phyloP scores from a whole-genome alignment of 2,797 vertebrate genomes.

The Catostomus latipinnis region DNA sequence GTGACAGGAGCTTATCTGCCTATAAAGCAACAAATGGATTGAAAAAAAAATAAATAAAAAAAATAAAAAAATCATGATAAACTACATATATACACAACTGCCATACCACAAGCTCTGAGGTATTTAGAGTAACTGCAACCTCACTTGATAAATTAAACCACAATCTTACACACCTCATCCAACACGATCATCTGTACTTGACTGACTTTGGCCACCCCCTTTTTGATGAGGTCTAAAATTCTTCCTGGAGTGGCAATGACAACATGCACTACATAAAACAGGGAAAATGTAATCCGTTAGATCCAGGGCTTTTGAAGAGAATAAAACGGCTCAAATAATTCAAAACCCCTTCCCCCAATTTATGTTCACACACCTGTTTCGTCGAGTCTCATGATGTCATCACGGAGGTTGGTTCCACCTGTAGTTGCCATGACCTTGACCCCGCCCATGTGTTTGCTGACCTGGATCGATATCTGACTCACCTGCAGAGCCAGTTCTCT shows the following conservation, averaged over 20 bases:
- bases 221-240: constrained; percentile 99
- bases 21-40: constrained; percentile 61
- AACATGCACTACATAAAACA: constrained; percentile 87
- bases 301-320: too few relatives aligned
- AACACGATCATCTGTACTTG: constrained; percentile 98
- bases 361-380: constrained; percentile 86
- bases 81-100: too few relatives aligned
- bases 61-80: neutral
- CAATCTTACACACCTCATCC: constrained; percentile 84
- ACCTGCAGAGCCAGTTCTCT: constrained; percentile 99
- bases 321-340: neutral
- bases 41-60: too few relatives aligned
- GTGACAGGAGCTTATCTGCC: constrained; percentile 98
- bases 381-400: constrained; percentile 99
- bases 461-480: constrained; percentile 99
- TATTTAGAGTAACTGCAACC: too few relatives aligned
- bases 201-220: constrained; percentile 98
- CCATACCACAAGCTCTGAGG: too few relatives aligned
- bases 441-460: constrained; percentile 99
- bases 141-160: neutral
- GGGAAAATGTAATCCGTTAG: neutral
- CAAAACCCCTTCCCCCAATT: neutral
- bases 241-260: constrained; percentile 97
- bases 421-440: constrained; percentile 99
- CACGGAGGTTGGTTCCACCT: constrained; percentile 97